Evolutionary conservation across 2,888 invertebrate genomes (phyloP).

Genomic region (Chorisops tibialis): DNA sequence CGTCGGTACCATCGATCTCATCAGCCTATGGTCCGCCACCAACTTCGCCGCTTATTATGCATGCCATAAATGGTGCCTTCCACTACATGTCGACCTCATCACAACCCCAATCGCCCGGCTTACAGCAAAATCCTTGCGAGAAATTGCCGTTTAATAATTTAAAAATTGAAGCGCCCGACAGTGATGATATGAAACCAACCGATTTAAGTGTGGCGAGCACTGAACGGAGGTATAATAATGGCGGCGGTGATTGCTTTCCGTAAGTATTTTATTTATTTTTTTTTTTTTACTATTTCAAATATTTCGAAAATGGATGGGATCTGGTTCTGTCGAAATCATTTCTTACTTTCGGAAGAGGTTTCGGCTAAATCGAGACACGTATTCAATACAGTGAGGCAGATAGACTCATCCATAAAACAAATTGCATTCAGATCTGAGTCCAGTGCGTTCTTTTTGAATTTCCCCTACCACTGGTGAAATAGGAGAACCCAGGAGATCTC

Average conservation of each 20-base stretch:
- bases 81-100: constrained; percentile 49
- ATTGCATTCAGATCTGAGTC: too few relatives aligned
- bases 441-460: too few relatives aligned
- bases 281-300: not conserved
- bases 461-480: too few relatives aligned
- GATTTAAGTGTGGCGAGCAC: constrained; percentile 58
- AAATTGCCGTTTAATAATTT: constrained; percentile 49
- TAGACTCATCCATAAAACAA: too few relatives aligned
- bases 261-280: constrained; percentile 40
- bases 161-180: constrained; percentile 45
- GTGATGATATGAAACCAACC: constrained; percentile 65
- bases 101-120: constrained; percentile 46
- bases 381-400: too few relatives aligned
- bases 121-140: constrained; percentile 42
- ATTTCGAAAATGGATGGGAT: too few relatives aligned
- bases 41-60: constrained; percentile 51
- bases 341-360: not conserved
- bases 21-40: constrained; percentile 42
- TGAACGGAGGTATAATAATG: constrained; percentile 39
- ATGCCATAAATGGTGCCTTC: constrained; percentile 50
- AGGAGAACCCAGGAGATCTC: too few relatives aligned
- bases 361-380: too few relatives aligned
- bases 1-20: constrained; percentile 31
- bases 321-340: not conserved
- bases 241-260: constrained; percentile 50